Percentiles rank a stretch among this genome's conserved stretches.
phyloP scores from a whole-genome alignment of 37 sponge, comb jelly and placozoan genomes.

The Halichondria panicea region DNA sequence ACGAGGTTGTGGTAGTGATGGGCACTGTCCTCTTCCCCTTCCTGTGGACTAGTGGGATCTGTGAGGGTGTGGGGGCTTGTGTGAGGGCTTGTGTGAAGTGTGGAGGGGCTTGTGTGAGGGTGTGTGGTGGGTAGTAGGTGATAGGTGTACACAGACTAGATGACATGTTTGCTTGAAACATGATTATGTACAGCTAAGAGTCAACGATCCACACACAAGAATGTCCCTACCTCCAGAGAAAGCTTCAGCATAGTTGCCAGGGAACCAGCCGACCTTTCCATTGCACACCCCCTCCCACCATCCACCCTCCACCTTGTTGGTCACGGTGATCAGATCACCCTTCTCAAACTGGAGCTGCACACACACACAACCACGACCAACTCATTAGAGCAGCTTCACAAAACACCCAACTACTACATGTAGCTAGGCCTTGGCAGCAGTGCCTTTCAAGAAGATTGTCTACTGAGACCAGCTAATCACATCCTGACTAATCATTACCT shows the following conservation, averaged over 20 bases:
- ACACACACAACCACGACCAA: too few relatives aligned
- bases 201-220: background rate
- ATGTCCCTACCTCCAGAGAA: conserved; percentile 48
- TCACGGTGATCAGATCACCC: conserved; percentile 82
- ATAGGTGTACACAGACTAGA: background rate
- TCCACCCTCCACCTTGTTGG: conserved; percentile 83
- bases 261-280: conserved; percentile 89
- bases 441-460: too few relatives aligned
- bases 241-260: conserved; percentile 85
- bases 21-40: conserved; percentile 34
- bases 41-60: background rate
- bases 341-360: conserved; percentile 77
- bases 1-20: conserved; percentile 75
- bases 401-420: too few relatives aligned
- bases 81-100: background rate
- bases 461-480: background rate
- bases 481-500: too few relatives aligned
- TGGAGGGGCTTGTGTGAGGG: background rate
- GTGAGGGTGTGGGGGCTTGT: background rate
- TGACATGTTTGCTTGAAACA: background rate
- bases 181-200: background rate
- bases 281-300: conserved; percentile 93
- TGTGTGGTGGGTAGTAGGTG: background rate
- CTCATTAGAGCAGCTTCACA: background rate
- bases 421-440: too few relatives aligned